Evolutionary conservation across 2,888 invertebrate species (phyloP), one percentile per base, ranked within the genome.

Genomic region (Eupithecia vulgata): DNA sequence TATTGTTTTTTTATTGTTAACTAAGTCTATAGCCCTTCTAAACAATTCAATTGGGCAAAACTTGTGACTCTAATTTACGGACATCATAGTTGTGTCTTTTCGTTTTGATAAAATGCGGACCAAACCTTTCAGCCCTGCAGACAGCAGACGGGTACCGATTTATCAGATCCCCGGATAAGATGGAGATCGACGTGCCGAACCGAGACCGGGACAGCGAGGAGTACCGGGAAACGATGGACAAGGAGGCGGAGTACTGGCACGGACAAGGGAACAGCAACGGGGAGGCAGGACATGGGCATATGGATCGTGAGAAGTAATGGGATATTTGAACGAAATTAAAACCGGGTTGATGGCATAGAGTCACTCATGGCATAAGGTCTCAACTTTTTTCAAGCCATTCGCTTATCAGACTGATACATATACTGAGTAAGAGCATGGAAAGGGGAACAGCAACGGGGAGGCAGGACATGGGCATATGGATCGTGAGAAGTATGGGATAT

Each of bases 401-500:
- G 30, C 30, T 37, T 37, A 84, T 1, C 85, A 86, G 64, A 76
- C 75, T 40, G 78, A 81, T n/a, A n/a, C n/a, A n/a, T n/a, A 25
- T 84, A 85, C 75, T 84, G 85, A n/a, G n/a, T n/a, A n/a, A n/a
- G n/a, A n/a, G 85, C 77, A 82, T 59, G 80, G 80, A 8, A 80
- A 85, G 68, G 81, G 81, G 15, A 81, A 78, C 15, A 76, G 77
- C 6, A 78, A 77, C 40, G 83, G 77, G 7, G 76, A 81, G 45
- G 76, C 75, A 3, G 82, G 81, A 30, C 76, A 82, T 57, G 79
- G 80, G 1, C 77, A 82, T 35, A 76, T 80, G 21, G 79, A 83
- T 35, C 74, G 81, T 8, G 78, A 83, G 67, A 80, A 80, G 84
- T 84, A n/a, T n/a, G n/a, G n/a, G n/a, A n/a, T n/a, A n/a, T n/a